Conservation (phyloP, 1,140 invertebrate genomes). For the Achroia grisella region DNA sequence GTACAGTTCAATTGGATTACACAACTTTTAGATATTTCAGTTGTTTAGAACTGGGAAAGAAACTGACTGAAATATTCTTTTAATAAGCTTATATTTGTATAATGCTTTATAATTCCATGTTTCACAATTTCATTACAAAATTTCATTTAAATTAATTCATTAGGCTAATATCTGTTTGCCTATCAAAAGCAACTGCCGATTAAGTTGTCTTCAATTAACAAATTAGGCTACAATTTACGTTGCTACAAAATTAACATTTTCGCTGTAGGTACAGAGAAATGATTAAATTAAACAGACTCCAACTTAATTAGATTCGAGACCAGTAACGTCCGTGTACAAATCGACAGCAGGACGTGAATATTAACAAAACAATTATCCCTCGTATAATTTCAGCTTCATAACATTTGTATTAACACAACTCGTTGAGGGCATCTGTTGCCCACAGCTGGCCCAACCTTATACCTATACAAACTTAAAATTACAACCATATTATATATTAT, state of each 20-base stretch:
- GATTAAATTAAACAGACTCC: constrained; percentile 18
- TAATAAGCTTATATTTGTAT: too few species aligned
- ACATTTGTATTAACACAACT: constrained; percentile 34
- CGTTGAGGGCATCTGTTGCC: constrained; percentile 57
- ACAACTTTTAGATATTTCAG: too few species aligned
- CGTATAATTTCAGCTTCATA: constrained; percentile 39
- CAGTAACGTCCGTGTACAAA: constrained; percentile 4
- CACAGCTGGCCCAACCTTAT: constrained; percentile 26
- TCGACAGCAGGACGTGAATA: constrained; percentile 14
- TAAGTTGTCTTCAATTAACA: too few species aligned
- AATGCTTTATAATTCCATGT: too few species aligned
- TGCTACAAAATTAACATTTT: not conserved
- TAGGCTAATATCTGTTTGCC: too few species aligned
- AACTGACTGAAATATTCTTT: too few species aligned
- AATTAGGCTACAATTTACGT: too few species aligned
- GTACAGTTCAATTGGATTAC: too few species aligned
- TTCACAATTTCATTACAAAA: too few species aligned
- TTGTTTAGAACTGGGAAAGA: too few species aligned
- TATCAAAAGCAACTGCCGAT: too few species aligned
- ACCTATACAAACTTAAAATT: constrained; percentile 17
- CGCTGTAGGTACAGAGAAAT: constrained; percentile 7
- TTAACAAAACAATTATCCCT: constrained; percentile 58
- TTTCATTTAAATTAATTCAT: too few species aligned
- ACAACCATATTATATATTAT: not conserved
- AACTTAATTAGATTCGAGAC: constrained; percentile 21